A percentile compares a stretch with the other conserved stretches of the same genome.
Conservation (phyloP, 2,113 vertebrate genomes). For the Helogale parvula region DNA sequence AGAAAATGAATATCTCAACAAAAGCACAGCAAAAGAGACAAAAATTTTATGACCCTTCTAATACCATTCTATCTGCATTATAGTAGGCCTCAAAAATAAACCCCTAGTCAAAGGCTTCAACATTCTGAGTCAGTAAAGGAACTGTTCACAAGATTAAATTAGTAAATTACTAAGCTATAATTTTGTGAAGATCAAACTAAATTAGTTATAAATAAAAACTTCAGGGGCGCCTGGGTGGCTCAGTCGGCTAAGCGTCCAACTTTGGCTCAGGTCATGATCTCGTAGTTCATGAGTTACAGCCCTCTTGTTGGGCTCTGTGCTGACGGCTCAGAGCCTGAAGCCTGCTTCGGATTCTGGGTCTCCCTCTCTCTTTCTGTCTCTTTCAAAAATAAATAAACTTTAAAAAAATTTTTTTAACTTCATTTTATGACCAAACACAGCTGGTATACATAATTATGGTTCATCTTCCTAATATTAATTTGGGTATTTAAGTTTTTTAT, state of each 20-base stretch:
- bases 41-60: neutral
- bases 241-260: fast-evolving
- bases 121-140: neutral
- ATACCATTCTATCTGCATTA: neutral
- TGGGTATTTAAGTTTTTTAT: no score
- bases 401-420: neutral
- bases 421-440: neutral
- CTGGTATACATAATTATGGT: neutral
- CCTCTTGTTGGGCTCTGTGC: no score
- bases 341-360: no score
- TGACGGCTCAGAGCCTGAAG: no score
- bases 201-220: neutral
- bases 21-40: neutral
- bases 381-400: neutral
- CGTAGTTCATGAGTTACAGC: fast-evolving
- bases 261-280: no score
- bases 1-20: neutral
- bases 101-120: neutral
- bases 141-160: neutral
- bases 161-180: neutral
- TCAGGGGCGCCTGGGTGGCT: no score
- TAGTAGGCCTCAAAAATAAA: neutral
- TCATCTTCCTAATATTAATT: neutral
- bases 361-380: no score
- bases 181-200: neutral